These are phyloP conservation scores for Oncorhynchus keta DNA, from an alignment of 2,113 vertebrate species.

Conservation along the genomic window DNA sequence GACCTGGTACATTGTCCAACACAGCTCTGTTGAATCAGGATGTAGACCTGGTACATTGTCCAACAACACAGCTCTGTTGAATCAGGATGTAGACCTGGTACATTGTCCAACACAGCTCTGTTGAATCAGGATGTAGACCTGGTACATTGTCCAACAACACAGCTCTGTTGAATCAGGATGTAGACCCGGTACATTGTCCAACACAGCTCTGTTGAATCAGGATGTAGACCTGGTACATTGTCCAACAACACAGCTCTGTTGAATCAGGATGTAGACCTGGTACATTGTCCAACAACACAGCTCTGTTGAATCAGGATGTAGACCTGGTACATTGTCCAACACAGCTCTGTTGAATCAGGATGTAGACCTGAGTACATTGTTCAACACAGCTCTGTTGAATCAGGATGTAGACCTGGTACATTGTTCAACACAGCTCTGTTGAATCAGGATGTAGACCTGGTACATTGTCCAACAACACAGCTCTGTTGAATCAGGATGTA, in stretches of 20 bases:
- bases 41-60: no score
- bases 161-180: conserved; percentile 41
- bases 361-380: no score
- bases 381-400: conserved; percentile 63
- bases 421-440: conserved; percentile 63
- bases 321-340: conserved; percentile 20
- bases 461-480: conserved; percentile 60
- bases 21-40: conserved; percentile 75
- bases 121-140: conserved; percentile 17
- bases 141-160: conserved; percentile 49
- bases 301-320: no score
- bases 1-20: conserved; percentile 20
- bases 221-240: no score
- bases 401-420: no score
- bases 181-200: no score
- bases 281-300: no score
- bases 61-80: conserved; percentile 64
- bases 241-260: no score
- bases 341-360: conserved; percentile 58
- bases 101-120: conserved; percentile 64
- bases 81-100: conserved; percentile 21
- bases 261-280: no score
- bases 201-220: no score
- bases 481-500: conserved; percentile 29
- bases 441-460: no score